Percentiles rank a stretch among this genome's conserved stretches.
Conservation (phyloP, 2,888 invertebrate genomes). For the Camptogramma bilineatum region DNA sequence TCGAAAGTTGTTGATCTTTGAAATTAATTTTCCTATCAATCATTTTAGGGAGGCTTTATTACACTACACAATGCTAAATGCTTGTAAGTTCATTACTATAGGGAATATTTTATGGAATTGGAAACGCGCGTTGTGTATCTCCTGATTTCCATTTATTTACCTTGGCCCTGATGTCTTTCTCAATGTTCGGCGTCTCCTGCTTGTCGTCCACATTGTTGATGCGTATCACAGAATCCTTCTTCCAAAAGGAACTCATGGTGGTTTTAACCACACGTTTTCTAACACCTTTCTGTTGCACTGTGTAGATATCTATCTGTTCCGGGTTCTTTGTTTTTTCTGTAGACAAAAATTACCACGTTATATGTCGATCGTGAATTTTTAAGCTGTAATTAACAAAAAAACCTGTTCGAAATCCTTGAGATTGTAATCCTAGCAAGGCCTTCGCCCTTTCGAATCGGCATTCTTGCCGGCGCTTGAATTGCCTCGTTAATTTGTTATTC, state of each 20-base stretch:
- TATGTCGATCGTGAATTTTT: slow-evolving; percentile 37
- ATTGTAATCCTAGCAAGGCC: slow-evolving; percentile 44
- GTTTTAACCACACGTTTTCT: slow-evolving; percentile 87
- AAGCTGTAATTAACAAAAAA: slow-evolving; percentile 32
- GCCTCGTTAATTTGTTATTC: slow-evolving; percentile 54
- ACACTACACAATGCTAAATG: slow-evolving; percentile 11
- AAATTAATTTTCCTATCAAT: slow-evolving; percentile 37
- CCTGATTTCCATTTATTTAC: slow-evolving; percentile 62
- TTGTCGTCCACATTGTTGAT: slow-evolving; percentile 91
- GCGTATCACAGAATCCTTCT: slow-evolving; percentile 87
- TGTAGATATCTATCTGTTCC: slow-evolving; percentile 89
- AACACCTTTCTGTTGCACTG: slow-evolving; percentile 86
- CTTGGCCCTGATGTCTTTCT: slow-evolving; percentile 89
- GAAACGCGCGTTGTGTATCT: slow-evolving; percentile 60
- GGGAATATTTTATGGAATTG: slow-evolving; percentile 60
- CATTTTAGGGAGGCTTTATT: slow-evolving; percentile 24
- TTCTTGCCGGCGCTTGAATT: slow-evolving; percentile 45
- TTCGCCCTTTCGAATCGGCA: slow-evolving; percentile 52
- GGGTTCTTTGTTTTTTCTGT: slow-evolving; percentile 91
- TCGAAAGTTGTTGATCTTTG: slow-evolving; percentile 43
- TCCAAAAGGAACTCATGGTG: slow-evolving; percentile 89
- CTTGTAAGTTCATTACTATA: slow-evolving; percentile 2
- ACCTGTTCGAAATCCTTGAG: slow-evolving; percentile 42
- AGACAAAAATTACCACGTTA: slow-evolving; percentile 51
- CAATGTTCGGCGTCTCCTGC: slow-evolving; percentile 87